Percentiles rank a stretch among this genome's conserved stretches.
Conservation (phyloP, 1,140 invertebrate species). For the Lasioglossum baleicum region DNA sequence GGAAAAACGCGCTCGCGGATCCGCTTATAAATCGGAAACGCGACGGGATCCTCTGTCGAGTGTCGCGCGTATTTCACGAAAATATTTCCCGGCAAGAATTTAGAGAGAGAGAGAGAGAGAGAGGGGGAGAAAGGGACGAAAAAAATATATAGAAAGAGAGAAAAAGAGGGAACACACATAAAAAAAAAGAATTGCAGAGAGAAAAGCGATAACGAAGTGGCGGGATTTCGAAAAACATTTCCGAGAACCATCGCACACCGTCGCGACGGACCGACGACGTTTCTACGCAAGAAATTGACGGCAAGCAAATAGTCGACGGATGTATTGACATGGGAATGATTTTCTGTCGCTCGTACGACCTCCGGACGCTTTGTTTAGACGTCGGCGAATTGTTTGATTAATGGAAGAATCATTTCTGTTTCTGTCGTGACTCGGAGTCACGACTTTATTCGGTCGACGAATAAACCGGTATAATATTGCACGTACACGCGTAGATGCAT, state of each 20-base stretch:
- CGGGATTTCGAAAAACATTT: slow-evolving; percentile 8
- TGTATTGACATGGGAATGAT: slow-evolving; percentile 22
- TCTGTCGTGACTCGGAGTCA: too few relatives aligned
- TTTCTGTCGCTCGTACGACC: not conserved
- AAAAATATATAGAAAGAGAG: not conserved
- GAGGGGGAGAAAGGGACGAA: not conserved
- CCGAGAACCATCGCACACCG: not conserved
- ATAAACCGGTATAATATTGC: not conserved
- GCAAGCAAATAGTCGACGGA: slow-evolving; percentile 14
- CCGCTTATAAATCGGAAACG: slow-evolving; percentile 44
- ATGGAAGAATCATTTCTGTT: not conserved
- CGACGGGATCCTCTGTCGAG: slow-evolving; percentile 15
- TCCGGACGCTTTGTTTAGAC: too few relatives aligned
- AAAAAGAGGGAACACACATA: not conserved
- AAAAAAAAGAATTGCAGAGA: not conserved
- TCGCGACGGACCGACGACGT: not conserved
- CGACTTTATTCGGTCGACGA: too few relatives aligned
- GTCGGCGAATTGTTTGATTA: not conserved
- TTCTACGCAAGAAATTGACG: not conserved
- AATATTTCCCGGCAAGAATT: slow-evolving; percentile 25
- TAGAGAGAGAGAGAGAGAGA: not conserved
- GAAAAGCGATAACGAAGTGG: slow-evolving; percentile 50
- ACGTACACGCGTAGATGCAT: not conserved
- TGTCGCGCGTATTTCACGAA: slow-evolving; percentile 33
- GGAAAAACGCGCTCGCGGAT: slow-evolving; percentile 48